Evolutionary conservation across 2,113 vertebrate genomes (phyloP).

Genomic region (Grammomys dolichurus): DNA sequence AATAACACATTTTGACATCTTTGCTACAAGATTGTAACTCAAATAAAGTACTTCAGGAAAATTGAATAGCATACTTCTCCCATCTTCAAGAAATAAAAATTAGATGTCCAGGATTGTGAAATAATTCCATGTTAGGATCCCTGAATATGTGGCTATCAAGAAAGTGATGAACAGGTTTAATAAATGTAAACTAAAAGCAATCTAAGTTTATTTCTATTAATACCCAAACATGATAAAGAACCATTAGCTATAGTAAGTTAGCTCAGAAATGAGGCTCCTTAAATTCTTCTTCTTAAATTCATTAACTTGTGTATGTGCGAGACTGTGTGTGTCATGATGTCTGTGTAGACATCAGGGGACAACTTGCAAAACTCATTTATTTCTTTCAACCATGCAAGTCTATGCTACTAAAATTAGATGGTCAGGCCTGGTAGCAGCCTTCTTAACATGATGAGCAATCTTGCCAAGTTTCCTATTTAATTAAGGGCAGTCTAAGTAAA

Average conservation of each 20-base stretch:
- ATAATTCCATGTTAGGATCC: not conserved
- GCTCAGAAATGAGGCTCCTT: not conserved
- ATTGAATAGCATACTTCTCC: not conserved
- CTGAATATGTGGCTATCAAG: not conserved
- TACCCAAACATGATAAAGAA: not conserved
- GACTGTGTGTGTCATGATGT: not conserved
- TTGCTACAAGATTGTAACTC: not conserved
- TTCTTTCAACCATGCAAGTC: not conserved
- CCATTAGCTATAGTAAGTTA: not conserved
- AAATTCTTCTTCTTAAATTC: not conserved
- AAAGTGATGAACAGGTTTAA: not conserved
- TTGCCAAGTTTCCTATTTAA: not conserved
- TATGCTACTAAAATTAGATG: too few species aligned
- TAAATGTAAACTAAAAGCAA: not conserved
- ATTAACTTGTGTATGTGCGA: not conserved
- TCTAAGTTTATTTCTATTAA: not conserved
- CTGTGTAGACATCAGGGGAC: not conserved
- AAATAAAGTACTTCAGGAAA: slow-evolving; percentile 8
- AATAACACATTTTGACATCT: not conserved
- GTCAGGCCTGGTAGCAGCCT: not conserved
- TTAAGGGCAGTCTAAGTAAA: not conserved
- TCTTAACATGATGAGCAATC: not conserved
- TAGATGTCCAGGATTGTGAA: not conserved
- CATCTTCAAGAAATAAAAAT: not conserved
- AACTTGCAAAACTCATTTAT: not conserved